Conservation (phyloP, 2,113 vertebrate species). For the Pteruthius melanotis region DNA sequence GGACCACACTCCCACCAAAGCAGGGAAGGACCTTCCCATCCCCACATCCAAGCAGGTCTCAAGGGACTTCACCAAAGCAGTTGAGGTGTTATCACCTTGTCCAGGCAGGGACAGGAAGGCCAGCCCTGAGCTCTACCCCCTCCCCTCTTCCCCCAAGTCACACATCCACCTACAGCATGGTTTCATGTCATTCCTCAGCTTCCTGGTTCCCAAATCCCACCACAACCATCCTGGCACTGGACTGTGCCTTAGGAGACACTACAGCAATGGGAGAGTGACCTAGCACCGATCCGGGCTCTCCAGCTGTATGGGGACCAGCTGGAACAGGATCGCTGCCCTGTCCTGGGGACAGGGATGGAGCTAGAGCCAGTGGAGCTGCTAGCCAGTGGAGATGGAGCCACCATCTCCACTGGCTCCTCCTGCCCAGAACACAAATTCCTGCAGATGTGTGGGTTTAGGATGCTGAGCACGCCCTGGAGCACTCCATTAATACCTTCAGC, state of each 20-base stretch:
- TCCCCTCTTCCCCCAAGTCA: neutral
- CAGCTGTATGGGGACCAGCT: neutral
- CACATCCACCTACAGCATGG: fast-evolving
- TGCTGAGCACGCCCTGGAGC: neutral
- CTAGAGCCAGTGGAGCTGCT: too few relatives aligned
- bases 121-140: neutral
- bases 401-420: neutral
- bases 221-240: neutral
- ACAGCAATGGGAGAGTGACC: neutral
- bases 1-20: neutral
- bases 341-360: neutral
- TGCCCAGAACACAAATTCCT: neutral
- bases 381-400: too few relatives aligned
- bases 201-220: neutral
- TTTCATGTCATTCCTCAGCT: neutral
- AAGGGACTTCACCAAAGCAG: neutral
- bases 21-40: neutral
- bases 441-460: neutral
- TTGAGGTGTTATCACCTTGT: neutral
- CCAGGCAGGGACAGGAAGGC: neutral
- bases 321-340: fast-evolving
- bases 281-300: fast-evolving
- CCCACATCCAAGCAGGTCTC: neutral
- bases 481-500: neutral
- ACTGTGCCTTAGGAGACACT: neutral